Conservation (phyloP, 2,797 vertebrate species). For the Phataginus tetradactyla region DNA sequence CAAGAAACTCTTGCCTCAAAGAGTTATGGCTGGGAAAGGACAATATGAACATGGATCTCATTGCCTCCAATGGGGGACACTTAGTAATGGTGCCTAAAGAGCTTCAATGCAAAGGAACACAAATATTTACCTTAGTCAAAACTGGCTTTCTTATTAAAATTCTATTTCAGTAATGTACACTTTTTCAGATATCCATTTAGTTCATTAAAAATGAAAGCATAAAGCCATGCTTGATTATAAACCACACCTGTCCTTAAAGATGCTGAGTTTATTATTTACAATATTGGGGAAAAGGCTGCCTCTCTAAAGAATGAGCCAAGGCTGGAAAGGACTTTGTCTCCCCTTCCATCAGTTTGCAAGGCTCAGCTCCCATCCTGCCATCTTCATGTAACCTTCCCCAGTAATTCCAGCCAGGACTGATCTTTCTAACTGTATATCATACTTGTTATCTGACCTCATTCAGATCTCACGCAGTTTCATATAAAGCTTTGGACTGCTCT, state of each 20-base stretch:
- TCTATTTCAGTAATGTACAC: accelerated
- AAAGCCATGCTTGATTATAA: background rate
- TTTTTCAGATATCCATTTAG: background rate
- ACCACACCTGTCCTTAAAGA: background rate
- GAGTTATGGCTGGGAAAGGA: constrained; percentile 55
- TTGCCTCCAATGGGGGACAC: background rate
- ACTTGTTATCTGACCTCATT: background rate
- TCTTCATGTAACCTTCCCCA: background rate
- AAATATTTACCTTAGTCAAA: background rate
- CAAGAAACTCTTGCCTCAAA: constrained; percentile 61
- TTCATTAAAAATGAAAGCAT: background rate
- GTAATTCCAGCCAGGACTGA: background rate
- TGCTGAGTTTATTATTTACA: background rate
- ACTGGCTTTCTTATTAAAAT: background rate
- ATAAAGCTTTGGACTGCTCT: background rate
- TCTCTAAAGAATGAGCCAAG: background rate
- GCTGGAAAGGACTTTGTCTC: background rate
- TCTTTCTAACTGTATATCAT: background rate
- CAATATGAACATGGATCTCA: background rate
- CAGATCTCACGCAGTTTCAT: background rate
- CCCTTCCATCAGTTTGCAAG: background rate
- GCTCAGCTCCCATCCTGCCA: background rate
- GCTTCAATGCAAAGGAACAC: background rate
- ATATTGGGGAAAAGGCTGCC: background rate
- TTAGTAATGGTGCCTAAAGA: background rate